Conservation (phyloP, 2,797 vertebrate species). For the Notamacropus eugenii region DNA sequence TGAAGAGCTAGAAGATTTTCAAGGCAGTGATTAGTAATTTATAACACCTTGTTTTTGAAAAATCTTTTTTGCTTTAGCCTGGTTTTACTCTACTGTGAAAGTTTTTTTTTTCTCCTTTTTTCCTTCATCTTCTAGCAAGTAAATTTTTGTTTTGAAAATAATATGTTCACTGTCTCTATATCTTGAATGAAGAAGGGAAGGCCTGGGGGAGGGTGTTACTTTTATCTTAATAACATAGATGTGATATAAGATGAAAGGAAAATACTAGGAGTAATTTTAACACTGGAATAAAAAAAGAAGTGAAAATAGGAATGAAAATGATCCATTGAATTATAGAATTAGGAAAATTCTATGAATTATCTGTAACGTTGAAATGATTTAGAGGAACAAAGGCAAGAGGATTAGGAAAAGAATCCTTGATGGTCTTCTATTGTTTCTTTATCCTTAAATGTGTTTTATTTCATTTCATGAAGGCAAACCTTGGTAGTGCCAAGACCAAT, state of each 20-base stretch:
- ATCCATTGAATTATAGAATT: background rate
- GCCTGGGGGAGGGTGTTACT: background rate
- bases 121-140: background rate
- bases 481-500: background rate
- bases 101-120: background rate
- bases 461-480: background rate
- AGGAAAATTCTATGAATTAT: background rate
- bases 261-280: background rate
- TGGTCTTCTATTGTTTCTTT: background rate
- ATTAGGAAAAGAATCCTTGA: background rate
- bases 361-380: background rate
- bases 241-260: background rate
- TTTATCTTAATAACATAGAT: background rate
- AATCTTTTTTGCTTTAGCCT: background rate
- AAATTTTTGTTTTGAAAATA: constrained; percentile 9
- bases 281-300: background rate
- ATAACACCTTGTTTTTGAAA: background rate
- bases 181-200: background rate
- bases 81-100: too few relatives aligned
- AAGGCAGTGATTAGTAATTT: background rate
- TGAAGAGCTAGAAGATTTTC: background rate
- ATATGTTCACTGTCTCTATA: background rate
- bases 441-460: background rate
- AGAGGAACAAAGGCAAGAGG: background rate
- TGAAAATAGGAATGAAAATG: background rate